phyloP scores from a whole-genome alignment of 2,113 vertebrate genomes.

The Oenanthe oenanthe region DNA sequence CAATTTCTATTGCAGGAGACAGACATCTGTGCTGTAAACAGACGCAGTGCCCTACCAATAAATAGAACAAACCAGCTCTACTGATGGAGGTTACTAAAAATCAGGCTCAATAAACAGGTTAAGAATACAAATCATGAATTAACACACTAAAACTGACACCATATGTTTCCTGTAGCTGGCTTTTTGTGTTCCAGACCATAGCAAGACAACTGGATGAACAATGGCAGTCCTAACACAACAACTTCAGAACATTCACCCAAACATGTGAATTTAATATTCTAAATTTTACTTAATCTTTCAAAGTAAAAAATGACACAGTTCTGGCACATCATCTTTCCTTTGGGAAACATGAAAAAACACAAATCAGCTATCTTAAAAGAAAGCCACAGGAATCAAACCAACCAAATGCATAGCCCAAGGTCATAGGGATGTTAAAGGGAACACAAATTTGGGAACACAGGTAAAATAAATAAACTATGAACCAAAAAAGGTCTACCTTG shows the following conservation, averaged over 20 bases:
- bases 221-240: rapidly evolving
- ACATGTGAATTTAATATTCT: not conserved
- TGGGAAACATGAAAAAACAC: not conserved
- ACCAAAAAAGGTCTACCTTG: not conserved
- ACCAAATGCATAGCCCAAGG: not conserved
- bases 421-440: not conserved
- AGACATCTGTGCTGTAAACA: constrained; percentile 42
- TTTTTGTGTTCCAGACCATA: not conserved
- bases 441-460: not conserved
- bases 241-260: not conserved
- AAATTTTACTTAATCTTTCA: not conserved
- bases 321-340: not conserved
- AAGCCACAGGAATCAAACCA: not conserved
- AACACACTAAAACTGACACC: not conserved
- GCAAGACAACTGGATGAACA: not conserved
- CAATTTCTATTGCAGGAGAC: not conserved
- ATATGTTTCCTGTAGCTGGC: not conserved
- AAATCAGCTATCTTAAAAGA: not conserved
- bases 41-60: not conserved
- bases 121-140: not conserved
- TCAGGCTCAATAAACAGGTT: not conserved
- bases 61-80: constrained; percentile 9
- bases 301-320: not conserved
- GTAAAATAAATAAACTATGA: not conserved
- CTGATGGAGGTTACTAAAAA: not conserved